phyloP scores from a whole-genome alignment of 92 coral and sea anemone genomes.

The Palythoa heliodiscus region DNA sequence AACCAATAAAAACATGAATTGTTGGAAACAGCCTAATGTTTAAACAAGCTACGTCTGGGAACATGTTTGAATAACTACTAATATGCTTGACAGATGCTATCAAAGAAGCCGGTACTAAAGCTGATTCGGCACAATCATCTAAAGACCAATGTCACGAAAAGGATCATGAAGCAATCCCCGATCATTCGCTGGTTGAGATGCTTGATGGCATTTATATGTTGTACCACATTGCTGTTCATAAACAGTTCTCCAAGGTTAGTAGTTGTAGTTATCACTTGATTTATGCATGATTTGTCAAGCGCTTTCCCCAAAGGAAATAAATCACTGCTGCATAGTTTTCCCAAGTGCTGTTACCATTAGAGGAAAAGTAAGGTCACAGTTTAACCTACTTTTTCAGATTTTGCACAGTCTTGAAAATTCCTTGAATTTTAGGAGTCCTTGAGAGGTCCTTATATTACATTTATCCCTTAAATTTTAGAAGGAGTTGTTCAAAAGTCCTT shows the following conservation, averaged over 20 bases:
- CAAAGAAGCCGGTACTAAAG: constrained; percentile 50
- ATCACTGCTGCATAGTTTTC: background rate
- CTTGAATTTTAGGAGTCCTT: too few species aligned
- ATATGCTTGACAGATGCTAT: constrained; percentile 36
- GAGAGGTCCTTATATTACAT: too few species aligned
- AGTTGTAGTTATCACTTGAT: background rate
- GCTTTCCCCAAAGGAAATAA: background rate
- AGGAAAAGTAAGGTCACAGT: background rate
- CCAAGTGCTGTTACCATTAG: background rate
- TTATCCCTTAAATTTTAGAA: too few species aligned
- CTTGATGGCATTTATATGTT: constrained; percentile 89
- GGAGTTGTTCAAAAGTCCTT: too few species aligned
- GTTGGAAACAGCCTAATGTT: background rate
- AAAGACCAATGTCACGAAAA: constrained; percentile 46
- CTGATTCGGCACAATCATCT: constrained; percentile 29
- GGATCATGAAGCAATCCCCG: constrained; percentile 57
- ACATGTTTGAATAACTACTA: too few species aligned
- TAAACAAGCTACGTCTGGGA: background rate
- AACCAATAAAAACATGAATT: background rate
- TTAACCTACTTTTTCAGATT: background rate
- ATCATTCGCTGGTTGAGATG: constrained; percentile 88
- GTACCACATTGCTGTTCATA: constrained; percentile 97
- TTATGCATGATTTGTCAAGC: background rate
- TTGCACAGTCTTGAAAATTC: background rate
- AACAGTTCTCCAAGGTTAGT: constrained; percentile 91